Conservation (phyloP, 2,888 invertebrate genomes). For the Ichneumoninae sp. region DNA sequence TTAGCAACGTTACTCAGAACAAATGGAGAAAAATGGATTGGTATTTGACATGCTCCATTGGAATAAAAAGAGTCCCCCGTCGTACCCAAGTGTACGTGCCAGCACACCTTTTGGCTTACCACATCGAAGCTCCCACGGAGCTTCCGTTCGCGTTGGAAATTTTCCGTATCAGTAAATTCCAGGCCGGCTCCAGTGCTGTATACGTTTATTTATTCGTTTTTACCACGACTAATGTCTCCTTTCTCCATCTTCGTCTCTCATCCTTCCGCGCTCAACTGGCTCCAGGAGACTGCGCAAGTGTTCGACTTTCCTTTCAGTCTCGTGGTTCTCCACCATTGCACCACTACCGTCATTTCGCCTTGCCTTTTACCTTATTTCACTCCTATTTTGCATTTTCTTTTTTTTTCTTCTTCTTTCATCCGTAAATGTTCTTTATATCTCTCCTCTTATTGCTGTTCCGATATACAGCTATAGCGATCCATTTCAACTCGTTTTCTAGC, state of each 20-base stretch:
- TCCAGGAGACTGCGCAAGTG: conserved; percentile 14
- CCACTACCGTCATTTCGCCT: conserved; percentile 19
- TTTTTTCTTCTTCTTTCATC: conserved; percentile 6
- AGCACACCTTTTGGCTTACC: conserved; percentile 34
- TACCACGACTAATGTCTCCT: conserved; percentile 42
- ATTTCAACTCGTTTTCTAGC: conserved; percentile 7
- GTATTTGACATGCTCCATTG: conserved; percentile 8
- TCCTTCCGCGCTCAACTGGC: conserved; percentile 6
- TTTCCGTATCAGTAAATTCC: conserved; percentile 62
- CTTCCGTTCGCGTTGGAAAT: conserved; percentile 43
- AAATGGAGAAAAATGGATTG: not conserved
- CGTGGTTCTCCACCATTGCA: conserved; percentile 17
- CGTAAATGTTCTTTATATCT: conserved; percentile 35
- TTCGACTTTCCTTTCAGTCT: conserved; percentile 41
- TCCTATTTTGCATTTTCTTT: conserved; percentile 40
- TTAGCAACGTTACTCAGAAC: not conserved
- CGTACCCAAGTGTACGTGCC: conserved; percentile 29
- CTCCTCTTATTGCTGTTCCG: conserved; percentile 15
- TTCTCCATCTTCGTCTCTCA: conserved; percentile 16
- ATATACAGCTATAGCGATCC: conserved; percentile 9
- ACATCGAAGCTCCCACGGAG: conserved; percentile 42
- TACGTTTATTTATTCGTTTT: conserved; percentile 60
- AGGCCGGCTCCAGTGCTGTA: conserved; percentile 39
- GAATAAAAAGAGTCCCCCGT: conserved; percentile 17
- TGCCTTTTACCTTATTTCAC: conserved; percentile 28